A percentile compares a stretch with the other conserved stretches of the same genome.
phyloP scores from a whole-genome alignment of 2,888 invertebrate species.

The Philhelius pedissequus region DNA sequence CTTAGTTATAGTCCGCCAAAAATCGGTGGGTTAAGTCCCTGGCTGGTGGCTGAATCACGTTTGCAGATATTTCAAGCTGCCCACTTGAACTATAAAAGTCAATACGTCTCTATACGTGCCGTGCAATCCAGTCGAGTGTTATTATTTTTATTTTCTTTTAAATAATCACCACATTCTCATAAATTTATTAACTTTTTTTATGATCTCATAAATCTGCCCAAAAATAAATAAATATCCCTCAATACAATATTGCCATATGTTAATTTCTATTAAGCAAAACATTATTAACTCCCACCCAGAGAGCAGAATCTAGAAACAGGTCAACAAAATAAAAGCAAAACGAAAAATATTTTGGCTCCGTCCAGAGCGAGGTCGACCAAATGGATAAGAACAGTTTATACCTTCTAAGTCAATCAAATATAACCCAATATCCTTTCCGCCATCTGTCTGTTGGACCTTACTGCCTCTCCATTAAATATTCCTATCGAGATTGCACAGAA shows the following conservation, averaged over 20 bases:
- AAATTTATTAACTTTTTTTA: constrained; percentile 9
- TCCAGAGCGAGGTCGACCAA: not conserved
- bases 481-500: constrained; percentile 21
- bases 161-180: not conserved
- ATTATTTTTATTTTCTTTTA: not conserved
- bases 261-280: constrained; percentile 23
- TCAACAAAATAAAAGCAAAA: not conserved
- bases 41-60: too few relatives aligned
- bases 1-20: too few relatives aligned
- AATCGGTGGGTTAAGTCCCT: too few relatives aligned
- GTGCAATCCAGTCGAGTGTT: too few relatives aligned
- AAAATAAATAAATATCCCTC: constrained; percentile 3
- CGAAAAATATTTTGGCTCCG: not conserved
- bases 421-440: constrained; percentile 25
- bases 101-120: too few relatives aligned
- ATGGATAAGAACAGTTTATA: constrained; percentile 19
- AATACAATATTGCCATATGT: constrained; percentile 4
- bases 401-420: constrained; percentile 47
- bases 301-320: too few relatives aligned
- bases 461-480: constrained; percentile 51
- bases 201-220: constrained; percentile 9
- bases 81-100: too few relatives aligned
- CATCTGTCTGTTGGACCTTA: constrained; percentile 51
- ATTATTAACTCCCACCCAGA: constrained; percentile 13
- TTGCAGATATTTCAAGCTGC: too few relatives aligned